A percentile compares a stretch with the other conserved stretches of the same genome.
Evolutionary conservation across 1,140 invertebrate species (phyloP).

Genomic region (Tigriopus japonicus): DNA sequence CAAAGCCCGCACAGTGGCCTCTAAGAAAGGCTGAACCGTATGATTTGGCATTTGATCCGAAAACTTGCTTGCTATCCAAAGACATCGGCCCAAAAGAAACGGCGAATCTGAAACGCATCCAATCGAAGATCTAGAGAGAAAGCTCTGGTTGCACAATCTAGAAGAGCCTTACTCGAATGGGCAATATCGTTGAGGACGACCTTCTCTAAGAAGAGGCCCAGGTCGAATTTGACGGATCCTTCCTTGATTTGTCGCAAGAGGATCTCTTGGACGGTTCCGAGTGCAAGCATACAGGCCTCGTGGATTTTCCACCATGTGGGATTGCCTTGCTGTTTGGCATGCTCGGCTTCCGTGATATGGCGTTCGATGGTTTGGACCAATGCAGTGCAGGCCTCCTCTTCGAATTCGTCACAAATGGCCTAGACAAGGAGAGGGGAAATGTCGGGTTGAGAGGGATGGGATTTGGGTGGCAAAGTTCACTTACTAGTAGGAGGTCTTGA

Average conservation of each 20-base stretch:
- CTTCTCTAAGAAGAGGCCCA: slow-evolving; percentile 40
- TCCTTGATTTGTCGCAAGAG: neutral
- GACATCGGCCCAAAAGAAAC: slow-evolving; percentile 47
- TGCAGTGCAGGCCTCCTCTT: slow-evolving; percentile 35
- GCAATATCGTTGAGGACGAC: slow-evolving; percentile 29
- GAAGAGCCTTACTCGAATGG: slow-evolving; percentile 23
- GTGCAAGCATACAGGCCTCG: slow-evolving; percentile 47
- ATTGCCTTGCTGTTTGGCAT: slow-evolving; percentile 27
- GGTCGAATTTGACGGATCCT: slow-evolving; percentile 35
- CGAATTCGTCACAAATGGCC: slow-evolving; percentile 41
- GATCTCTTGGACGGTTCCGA: slow-evolving; percentile 22
- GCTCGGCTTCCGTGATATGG: slow-evolving; percentile 38
- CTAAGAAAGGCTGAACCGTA: slow-evolving; percentile 37
- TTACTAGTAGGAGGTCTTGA: slow-evolving; percentile 43
- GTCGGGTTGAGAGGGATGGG: neutral
- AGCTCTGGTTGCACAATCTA: no score
- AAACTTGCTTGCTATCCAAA: slow-evolving; percentile 49
- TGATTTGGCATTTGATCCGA: slow-evolving; percentile 36
- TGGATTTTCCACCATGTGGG: slow-evolving; percentile 53
- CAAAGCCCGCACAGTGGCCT: slow-evolving; percentile 40
- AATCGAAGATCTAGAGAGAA: no score
- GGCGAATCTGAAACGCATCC: slow-evolving; percentile 29
- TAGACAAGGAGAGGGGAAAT: slow-evolving; percentile 20
- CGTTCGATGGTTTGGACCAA: slow-evolving; percentile 40
- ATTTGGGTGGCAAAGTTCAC: slow-evolving; percentile 7